A percentile compares a stretch with the other conserved stretches of the same genome.
These are phyloP conservation scores for Acronicta leporina DNA, from an alignment of 2,888 invertebrate genomes.

Conservation along the genomic window DNA sequence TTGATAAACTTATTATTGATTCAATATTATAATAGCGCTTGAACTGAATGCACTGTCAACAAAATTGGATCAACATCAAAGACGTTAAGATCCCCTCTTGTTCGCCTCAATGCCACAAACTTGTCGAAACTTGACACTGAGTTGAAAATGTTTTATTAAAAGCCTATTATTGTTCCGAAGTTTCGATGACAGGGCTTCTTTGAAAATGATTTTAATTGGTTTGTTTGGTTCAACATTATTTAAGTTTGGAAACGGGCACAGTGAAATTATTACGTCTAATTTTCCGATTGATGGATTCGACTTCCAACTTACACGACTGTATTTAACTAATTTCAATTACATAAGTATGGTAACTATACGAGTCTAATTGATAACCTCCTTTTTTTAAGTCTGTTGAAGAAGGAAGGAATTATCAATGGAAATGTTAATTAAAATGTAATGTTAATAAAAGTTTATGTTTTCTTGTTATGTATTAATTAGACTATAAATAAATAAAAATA, in stretches of 20 bases:
- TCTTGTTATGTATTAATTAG: too few relatives aligned
- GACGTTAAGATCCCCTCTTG: slow-evolving; percentile 16
- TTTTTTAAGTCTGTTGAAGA: too few relatives aligned
- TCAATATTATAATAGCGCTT: slow-evolving; percentile 9
- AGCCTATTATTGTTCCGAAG: slow-evolving; percentile 49
- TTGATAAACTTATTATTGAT: slow-evolving; percentile 13
- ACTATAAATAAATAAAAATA: too few relatives aligned
- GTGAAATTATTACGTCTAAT: not conserved
- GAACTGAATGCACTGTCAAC: slow-evolving; percentile 11
- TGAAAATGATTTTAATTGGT: slow-evolving; percentile 16
- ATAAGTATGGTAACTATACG: too few relatives aligned
- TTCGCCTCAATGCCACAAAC: slow-evolving; percentile 38
- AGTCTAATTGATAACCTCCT: too few relatives aligned
- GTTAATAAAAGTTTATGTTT: too few relatives aligned
- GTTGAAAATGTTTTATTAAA: slow-evolving; percentile 44
- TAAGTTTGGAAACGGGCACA: slow-evolving; percentile 8
- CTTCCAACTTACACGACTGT: too few relatives aligned
- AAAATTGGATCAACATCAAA: slow-evolving; percentile 24
- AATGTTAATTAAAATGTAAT: too few relatives aligned
- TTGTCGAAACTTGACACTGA: slow-evolving; percentile 53
- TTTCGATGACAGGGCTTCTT: slow-evolving; percentile 24
- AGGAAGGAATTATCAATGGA: too few relatives aligned
- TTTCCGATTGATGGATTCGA: not conserved
- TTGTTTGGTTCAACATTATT: slow-evolving; percentile 13
- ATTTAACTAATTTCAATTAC: too few relatives aligned